phyloP scores from a whole-genome alignment of 1,140 invertebrate genomes.

The Trichonephila inaurata region DNA sequence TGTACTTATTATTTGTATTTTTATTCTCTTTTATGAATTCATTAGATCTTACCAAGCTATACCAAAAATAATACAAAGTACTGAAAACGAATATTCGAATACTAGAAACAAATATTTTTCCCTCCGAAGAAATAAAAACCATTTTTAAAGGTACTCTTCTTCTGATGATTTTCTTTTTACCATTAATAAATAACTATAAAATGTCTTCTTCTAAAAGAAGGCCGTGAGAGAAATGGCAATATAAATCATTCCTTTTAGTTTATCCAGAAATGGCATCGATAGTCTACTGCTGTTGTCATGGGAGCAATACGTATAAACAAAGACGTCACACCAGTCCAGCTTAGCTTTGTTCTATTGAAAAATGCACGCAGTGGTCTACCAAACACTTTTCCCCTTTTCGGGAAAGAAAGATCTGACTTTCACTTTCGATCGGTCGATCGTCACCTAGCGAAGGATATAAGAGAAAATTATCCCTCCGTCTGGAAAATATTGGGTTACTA shows the following conservation, averaged over 20 bases:
- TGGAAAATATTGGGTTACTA: neutral
- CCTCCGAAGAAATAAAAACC: neutral
- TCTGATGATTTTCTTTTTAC: neutral
- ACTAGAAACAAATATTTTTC: neutral
- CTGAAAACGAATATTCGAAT: neutral
- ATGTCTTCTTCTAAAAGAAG: neutral
- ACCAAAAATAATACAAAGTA: neutral
- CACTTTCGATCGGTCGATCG: neutral
- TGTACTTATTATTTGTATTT: neutral
- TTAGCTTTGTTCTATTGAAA: constrained; percentile 16
- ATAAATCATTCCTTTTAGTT: constrained; percentile 33
- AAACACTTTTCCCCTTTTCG: neutral
- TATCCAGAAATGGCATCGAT: constrained; percentile 19
- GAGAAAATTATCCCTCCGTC: constrained; percentile 3
- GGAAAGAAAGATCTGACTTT: neutral
- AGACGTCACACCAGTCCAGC: constrained; percentile 13
- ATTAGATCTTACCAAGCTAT: neutral
- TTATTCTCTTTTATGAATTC: neutral
- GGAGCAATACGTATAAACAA: constrained; percentile 29
- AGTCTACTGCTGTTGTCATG: constrained; percentile 24
- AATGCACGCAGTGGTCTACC: constrained; percentile 11
- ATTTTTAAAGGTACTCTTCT: neutral
- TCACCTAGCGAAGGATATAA: neutral
- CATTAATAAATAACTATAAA: neutral
- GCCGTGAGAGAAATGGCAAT: neutral